Base-by-base conservation (phyloP, 2,888 invertebrate species). In the Alitta virens region DNA sequence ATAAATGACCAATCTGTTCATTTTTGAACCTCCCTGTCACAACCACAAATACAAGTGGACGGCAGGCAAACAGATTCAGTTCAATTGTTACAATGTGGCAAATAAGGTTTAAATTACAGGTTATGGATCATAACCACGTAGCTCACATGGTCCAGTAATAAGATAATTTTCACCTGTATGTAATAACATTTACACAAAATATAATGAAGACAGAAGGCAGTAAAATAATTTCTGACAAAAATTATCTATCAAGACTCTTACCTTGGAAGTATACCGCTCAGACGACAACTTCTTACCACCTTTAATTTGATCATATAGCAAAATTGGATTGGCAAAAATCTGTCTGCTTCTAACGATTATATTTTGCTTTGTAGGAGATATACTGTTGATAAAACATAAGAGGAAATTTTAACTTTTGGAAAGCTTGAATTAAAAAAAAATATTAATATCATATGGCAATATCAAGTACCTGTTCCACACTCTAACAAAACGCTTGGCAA, bases 391-490 rank as follows among this genome's bases (percentile, higher is more conserved):
- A 24, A 7, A 59, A 42, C 46, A 16, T 16, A 27, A 33, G 12
- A 33, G 33, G 12, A 33, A 33, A 33, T 12, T 33, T 33, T 33
- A 33, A 33, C 5, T 33, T 12, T 33, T 33, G 33, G 33, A 5
- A 33, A 33, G 5, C 33, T 7, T 12, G 5, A 5, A 33, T 33
- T 12, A 5, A 33, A 5, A 33, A 33, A 7, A 33, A 7, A 12
- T 33, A 33, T 12, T 5, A 5, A 18, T 26, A 2, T 38, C 52
- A n/a, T 18, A 5, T 9, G 46, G 46, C 3, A 21, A 21, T 5
- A 46, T n/a, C n/a, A n/a, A n/a, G n/a, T 53, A 78, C 78, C 75
- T 75, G 62, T 70, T 74, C 79, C 79, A 79, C 55, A 77, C 75
- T n/a, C 74, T 58, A 7, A 76, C 71, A 70, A 78, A 79, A 63